These are phyloP conservation scores for Heliconius charithonia DNA, from an alignment of 2,888 invertebrate species.

Conservation along the genomic window DNA sequence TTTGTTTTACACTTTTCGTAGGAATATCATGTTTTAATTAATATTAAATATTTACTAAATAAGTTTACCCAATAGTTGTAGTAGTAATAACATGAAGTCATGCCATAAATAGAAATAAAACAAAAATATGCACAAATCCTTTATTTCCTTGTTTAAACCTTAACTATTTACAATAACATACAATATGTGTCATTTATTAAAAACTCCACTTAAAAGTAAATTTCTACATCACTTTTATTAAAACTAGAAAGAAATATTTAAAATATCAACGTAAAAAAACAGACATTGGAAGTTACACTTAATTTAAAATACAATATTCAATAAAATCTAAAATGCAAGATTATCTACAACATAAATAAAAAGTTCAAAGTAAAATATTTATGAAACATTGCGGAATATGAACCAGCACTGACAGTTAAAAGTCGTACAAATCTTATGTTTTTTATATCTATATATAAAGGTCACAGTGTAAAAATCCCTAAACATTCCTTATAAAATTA, in stretches of 20 bases:
- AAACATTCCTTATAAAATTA: constrained; percentile 3
- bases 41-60: background rate
- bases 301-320: constrained; percentile 20
- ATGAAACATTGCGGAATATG: background rate
- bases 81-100: too few relatives aligned
- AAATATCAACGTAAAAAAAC: constrained; percentile 28
- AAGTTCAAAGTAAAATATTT: constrained; percentile 4
- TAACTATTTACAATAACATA: constrained; percentile 56
- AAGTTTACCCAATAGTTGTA: too few relatives aligned
- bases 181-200: constrained; percentile 52
- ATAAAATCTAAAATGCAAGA: background rate
- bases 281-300: constrained; percentile 26
- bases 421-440: background rate
- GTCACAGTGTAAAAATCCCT: constrained; percentile 1
- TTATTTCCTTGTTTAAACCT: constrained; percentile 54
- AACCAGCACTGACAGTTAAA: constrained; percentile 2
- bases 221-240: constrained; percentile 30
- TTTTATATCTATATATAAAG: background rate
- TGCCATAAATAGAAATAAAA: constrained; percentile 13
- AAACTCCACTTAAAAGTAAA: constrained; percentile 45
- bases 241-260: constrained; percentile 29
- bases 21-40: background rate
- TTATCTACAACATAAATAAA: constrained; percentile 21
- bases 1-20: too few relatives aligned
- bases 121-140: constrained; percentile 50